phyloP scores from a whole-genome alignment of 2,797 vertebrate species.

The Poecilia velifera region DNA sequence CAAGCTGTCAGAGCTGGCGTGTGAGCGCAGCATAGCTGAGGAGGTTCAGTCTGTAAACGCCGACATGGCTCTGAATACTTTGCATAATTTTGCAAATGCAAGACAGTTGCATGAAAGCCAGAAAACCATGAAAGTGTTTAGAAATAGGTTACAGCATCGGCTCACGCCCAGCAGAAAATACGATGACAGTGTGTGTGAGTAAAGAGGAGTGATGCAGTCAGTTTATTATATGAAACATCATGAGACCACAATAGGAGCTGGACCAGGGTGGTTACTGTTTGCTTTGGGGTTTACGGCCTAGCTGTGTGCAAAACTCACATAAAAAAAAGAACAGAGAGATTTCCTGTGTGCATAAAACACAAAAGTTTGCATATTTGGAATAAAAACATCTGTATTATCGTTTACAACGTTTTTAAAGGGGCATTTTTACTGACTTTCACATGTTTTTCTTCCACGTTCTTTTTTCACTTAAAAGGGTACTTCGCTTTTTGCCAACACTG shows the following conservation, averaged over 20 bases:
- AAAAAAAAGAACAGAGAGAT: background rate
- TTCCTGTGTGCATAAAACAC: background rate
- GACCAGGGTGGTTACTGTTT: background rate
- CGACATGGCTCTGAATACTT: background rate
- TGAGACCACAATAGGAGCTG: background rate
- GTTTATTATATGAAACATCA: background rate
- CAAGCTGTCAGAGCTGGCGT: background rate
- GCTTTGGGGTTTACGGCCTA: constrained; percentile 4
- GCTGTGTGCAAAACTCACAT: background rate
- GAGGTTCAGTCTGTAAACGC: constrained; percentile 1
- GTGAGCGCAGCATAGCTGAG: background rate
- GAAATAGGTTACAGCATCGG: background rate
- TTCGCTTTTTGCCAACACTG: background rate
- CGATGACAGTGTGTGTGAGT: background rate
- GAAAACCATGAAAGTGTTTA: background rate
- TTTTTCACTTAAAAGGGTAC: background rate
- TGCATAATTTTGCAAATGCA: background rate
- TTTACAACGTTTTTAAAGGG: background rate
- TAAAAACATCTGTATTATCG: background rate
- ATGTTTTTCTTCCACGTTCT: background rate
- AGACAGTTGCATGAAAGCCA: background rate
- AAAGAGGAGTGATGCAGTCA: background rate
- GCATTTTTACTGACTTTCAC: background rate
- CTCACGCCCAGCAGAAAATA: background rate
- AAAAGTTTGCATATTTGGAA: background rate